Evolutionary conservation across 64 coral and sea anemone genomes (phyloP), one percentile per base, ranked within the genome.

Genomic region (Actinia tenebrosa): DNA sequence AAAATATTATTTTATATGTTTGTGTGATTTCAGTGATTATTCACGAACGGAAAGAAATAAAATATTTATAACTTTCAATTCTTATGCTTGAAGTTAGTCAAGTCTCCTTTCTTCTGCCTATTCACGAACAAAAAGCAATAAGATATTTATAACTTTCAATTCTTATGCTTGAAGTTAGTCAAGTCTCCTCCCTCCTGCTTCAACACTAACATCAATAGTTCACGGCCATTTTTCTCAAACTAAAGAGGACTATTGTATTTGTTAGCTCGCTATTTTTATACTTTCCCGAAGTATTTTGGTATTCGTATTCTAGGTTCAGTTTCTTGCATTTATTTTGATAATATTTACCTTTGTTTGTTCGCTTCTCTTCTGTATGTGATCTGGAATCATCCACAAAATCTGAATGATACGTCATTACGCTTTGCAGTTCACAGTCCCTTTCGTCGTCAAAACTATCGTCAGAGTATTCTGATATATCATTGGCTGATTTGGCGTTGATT

Each of bases 401-500:
- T 16, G 79, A 81, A 26, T 50, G 44, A 50, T 45, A 81, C 45
- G 79, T 81, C 79, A 81, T 81, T 20, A 53, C 79, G 53, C 79
- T 81, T 23, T 81, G 79, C 23, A 81, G 17, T 81, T 9, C 18
- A 81, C 79, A 81, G 79, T 81, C 46, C 17, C 79, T 81, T 45
- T 81, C 79, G 79, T 81, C 79, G 9, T 81, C 45, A 81, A 81
- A 81, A 11, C 69, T 26, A 22, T n/a, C 79, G 22, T n/a, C 45
- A 1, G 79, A 22, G 45, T 81, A 53, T 50, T 11, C 79, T 50
- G 79, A 75, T 14, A 37, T 44, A 13, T 50, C 45, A 53, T 80
- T 80, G 43, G 43, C 46, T 81, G 14, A 0, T 75, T 75, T 11
- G 69, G n/a, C 9, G 3, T 75, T 30, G n/a, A 25, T 72, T 30